phyloP scores from a whole-genome alignment of 64 coral and sea anemone species.

The Pocillopora damicornis region DNA sequence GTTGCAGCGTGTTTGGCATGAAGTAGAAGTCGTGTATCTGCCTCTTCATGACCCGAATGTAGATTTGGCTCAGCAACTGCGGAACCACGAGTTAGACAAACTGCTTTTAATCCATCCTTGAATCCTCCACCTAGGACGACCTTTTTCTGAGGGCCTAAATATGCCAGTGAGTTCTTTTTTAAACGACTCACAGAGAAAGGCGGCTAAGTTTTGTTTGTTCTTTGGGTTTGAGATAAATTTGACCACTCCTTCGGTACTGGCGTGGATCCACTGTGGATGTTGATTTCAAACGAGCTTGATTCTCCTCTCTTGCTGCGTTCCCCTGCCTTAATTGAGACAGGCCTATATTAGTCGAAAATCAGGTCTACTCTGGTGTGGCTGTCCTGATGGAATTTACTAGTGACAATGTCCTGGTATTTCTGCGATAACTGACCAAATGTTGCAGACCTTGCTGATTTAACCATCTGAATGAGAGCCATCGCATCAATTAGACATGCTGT shows the following conservation, averaged over 20 bases:
- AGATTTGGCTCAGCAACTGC: not conserved
- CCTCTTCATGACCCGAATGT: constrained; percentile 60
- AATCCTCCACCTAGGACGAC: constrained; percentile 44
- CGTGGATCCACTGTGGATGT: too few relatives aligned
- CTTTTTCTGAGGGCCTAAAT: not conserved
- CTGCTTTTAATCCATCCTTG: constrained; percentile 60
- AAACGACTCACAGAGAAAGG: too few relatives aligned
- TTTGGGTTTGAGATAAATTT: too few relatives aligned
- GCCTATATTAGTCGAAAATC: constrained; percentile 61
- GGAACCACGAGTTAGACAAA: not conserved
- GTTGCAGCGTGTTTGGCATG: constrained; percentile 48
- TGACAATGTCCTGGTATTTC: constrained; percentile 56
- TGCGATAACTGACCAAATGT: constrained; percentile 63
- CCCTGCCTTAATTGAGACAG: not conserved
- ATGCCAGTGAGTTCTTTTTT: not conserved
- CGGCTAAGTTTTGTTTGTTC: too few relatives aligned
- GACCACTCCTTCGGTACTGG: too few relatives aligned
- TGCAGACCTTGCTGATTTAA: constrained; percentile 45
- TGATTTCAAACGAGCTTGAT: too few relatives aligned
- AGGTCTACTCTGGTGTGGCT: constrained; percentile 26
- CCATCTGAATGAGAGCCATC: constrained; percentile 76
- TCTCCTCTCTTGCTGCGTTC: too few relatives aligned
- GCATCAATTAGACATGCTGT: constrained; percentile 60
- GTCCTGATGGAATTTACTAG: not conserved
- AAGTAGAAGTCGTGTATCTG: constrained; percentile 53